phyloP scores from a whole-genome alignment of 2,797 vertebrate genomes.

The Lindbergichthys nudifrons region DNA sequence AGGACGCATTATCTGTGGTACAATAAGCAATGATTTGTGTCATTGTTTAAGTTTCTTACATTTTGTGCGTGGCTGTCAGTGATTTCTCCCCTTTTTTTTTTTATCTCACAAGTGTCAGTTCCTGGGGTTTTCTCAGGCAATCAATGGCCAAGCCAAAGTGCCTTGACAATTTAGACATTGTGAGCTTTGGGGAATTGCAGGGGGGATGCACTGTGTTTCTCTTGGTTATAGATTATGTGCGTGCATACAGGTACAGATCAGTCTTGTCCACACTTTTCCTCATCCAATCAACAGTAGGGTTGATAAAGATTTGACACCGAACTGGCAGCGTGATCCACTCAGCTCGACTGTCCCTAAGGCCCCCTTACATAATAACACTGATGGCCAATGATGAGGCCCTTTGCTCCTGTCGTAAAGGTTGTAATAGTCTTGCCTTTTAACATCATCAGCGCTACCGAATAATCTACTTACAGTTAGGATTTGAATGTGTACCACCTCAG shows the following conservation, averaged over 20 bases:
- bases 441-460: constrained; percentile 3
- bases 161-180: constrained; percentile 54
- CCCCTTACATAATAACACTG: constrained; percentile 35
- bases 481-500: constrained; percentile 33
- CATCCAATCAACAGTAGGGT: constrained; percentile 22
- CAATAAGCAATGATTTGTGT: constrained; percentile 45
- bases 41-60: constrained; percentile 57
- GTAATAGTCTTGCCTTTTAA: constrained; percentile 25
- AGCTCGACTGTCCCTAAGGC: constrained; percentile 31
- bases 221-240: constrained; percentile 64
- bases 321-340: constrained; percentile 51
- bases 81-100: constrained; percentile 10
- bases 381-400: constrained; percentile 47
- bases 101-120: constrained; percentile 29
- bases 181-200: constrained; percentile 58
- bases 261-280: constrained; percentile 35
- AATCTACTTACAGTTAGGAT: constrained; percentile 41
- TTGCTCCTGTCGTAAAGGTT: constrained; percentile 33
- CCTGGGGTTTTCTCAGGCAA: constrained; percentile 55
- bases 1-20: constrained; percentile 45
- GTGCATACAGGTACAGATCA: constrained; percentile 59
- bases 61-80: constrained; percentile 49
- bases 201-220: constrained; percentile 45
- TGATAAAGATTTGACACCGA: constrained; percentile 42
- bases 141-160: constrained; percentile 63